Conservation (phyloP, 2,888 invertebrate species). For the Malthinus seriepunctatus region DNA sequence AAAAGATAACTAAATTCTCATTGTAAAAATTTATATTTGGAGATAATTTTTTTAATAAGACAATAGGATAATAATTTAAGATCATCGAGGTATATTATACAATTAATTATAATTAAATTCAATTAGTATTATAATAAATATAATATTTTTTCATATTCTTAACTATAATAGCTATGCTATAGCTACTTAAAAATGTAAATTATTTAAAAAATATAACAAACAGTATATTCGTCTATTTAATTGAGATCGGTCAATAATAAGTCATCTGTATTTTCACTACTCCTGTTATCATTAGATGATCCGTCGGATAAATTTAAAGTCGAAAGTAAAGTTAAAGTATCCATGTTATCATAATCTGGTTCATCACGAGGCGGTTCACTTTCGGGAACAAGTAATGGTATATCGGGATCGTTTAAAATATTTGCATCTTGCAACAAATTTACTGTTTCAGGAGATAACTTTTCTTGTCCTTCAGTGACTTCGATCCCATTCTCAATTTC, state of each 20-base stretch:
- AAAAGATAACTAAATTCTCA: too few species aligned
- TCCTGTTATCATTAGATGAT: not conserved
- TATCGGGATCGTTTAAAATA: slow-evolving; percentile 15
- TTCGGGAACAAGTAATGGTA: slow-evolving; percentile 34
- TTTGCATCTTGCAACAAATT: slow-evolving; percentile 13
- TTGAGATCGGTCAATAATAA: not conserved
- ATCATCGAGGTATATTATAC: not conserved
- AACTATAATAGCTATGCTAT: too few species aligned
- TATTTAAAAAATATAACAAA: not conserved
- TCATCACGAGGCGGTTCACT: slow-evolving; percentile 39
- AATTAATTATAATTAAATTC: too few species aligned
- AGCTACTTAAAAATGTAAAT: not conserved
- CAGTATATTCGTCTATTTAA: not conserved
- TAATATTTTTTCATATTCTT: too few species aligned
- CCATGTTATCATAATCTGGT: slow-evolving; percentile 53
- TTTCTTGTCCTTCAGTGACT: slow-evolving; percentile 38
- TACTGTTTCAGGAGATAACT: slow-evolving; percentile 21
- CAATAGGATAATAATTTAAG: too few species aligned
- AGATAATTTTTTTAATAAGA: too few species aligned
- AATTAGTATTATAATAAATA: too few species aligned
- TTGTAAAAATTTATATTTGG: too few species aligned
- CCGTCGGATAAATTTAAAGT: slow-evolving; percentile 47
- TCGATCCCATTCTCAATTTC: slow-evolving; percentile 53
- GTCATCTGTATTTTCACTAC: not conserved
- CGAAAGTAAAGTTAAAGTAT: slow-evolving; percentile 51